These are phyloP conservation scores for Corythoichthys intestinalis DNA, from an alignment of 2,113 vertebrate genomes.

Conservation along the genomic window DNA sequence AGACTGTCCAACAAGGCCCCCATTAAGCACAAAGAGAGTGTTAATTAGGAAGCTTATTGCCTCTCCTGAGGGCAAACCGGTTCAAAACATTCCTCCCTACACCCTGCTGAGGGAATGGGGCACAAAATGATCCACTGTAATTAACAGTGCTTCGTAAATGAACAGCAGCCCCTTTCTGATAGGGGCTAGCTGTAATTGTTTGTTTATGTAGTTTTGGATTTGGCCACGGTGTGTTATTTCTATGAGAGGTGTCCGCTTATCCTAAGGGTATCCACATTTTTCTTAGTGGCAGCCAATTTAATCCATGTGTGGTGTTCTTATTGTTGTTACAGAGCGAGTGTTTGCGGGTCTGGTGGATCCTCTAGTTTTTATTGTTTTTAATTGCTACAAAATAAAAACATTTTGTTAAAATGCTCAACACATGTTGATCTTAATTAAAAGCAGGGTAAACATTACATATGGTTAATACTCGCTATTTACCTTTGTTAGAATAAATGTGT, in stretches of 20 bases:
- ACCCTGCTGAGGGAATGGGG: slow-evolving; percentile 52
- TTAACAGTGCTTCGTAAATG: slow-evolving; percentile 62
- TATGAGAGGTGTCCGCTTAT: slow-evolving; percentile 11
- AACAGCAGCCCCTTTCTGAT: slow-evolving; percentile 47
- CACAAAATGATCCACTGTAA: slow-evolving; percentile 56
- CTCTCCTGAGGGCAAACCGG: slow-evolving; percentile 56
- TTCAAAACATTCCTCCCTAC: slow-evolving; percentile 48
- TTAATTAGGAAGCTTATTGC: slow-evolving; percentile 77
- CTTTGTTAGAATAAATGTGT: no score
- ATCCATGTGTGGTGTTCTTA: no score
- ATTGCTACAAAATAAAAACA: no score
- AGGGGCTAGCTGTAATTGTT: slow-evolving; percentile 47
- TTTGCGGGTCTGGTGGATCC: no score
- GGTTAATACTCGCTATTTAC: no score
- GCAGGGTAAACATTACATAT: no score
- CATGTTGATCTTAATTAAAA: no score
- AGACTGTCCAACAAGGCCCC: slow-evolving; percentile 61
- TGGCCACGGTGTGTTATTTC: slow-evolving; percentile 30
- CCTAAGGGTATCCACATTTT: slow-evolving; percentile 25
- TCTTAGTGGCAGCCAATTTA: background rate
- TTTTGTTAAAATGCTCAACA: no score
- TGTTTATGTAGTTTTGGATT: slow-evolving; percentile 30
- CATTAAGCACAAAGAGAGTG: slow-evolving; percentile 71
- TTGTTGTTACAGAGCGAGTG: no score
- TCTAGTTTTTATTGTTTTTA: no score